These are phyloP conservation scores for Drosophila neutralis DNA, from an alignment of 2,888 invertebrate genomes.

Conservation along the genomic window DNA sequence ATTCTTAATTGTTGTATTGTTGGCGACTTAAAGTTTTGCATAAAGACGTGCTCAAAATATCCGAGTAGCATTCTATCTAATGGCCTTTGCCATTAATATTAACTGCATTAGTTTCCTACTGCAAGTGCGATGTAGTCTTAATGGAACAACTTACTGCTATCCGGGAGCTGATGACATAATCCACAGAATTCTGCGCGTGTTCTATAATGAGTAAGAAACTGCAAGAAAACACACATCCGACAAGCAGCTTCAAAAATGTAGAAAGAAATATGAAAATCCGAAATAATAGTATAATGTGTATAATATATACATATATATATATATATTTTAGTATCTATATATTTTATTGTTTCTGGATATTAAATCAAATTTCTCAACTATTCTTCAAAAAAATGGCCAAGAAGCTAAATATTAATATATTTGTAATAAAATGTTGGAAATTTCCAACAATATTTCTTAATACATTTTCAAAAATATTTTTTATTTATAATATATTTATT, in stretches of 20 bases:
- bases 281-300: background rate
- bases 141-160: conserved; percentile 17
- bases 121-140: conserved; percentile 46
- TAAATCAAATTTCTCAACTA: background rate
- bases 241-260: background rate
- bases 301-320: too few relatives aligned
- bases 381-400: background rate
- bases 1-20: conserved; percentile 69
- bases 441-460: background rate
- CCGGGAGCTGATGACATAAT: conserved; percentile 29
- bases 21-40: conserved; percentile 55
- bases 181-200: background rate
- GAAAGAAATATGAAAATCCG: background rate
- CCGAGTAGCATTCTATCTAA: conserved; percentile 54
- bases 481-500: background rate
- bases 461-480: background rate
- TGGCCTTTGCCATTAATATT: conserved; percentile 39
- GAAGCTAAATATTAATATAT: background rate
- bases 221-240: background rate
- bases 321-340: too few relatives aligned
- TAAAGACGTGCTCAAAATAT: conserved; percentile 62
- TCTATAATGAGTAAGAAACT: background rate
- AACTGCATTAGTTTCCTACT: conserved; percentile 44
- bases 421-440: too few relatives aligned
- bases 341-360: background rate